These are phyloP conservation scores for Dendroctonus valens DNA, from an alignment of 1,140 invertebrate genomes.

Conservation along the genomic window DNA sequence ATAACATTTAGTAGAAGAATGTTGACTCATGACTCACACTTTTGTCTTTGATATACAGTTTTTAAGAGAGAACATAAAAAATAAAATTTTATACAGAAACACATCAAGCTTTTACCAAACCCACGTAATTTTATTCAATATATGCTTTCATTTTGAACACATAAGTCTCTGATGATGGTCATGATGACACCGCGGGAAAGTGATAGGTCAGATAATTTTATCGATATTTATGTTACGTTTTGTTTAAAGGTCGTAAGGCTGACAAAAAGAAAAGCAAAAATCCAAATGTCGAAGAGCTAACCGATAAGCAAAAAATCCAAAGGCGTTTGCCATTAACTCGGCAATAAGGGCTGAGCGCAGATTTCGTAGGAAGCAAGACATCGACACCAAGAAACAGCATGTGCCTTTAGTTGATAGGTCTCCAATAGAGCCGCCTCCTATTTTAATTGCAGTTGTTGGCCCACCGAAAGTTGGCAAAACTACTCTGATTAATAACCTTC, in stretches of 20 bases:
- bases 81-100: too few relatives aligned
- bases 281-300: constrained; percentile 56
- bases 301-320: constrained; percentile 84
- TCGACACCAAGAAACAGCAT: constrained; percentile 93
- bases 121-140: too few relatives aligned
- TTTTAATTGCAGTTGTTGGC: constrained; percentile 93
- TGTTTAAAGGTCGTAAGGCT: constrained; percentile 73
- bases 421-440: constrained; percentile 87
- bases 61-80: too few relatives aligned
- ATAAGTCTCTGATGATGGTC: too few relatives aligned
- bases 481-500: constrained; percentile 86
- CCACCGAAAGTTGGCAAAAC: constrained; percentile 98
- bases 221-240: not conserved
- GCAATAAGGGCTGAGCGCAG: constrained; percentile 81
- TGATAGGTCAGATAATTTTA: not conserved
- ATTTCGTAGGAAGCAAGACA: constrained; percentile 89
- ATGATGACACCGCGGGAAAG: too few relatives aligned
- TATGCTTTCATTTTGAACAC: not conserved
- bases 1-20: too few relatives aligned
- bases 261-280: constrained; percentile 89
- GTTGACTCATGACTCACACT: too few relatives aligned
- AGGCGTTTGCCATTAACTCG: constrained; percentile 95
- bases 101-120: too few relatives aligned
- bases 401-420: constrained; percentile 91
- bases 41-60: too few relatives aligned